phyloP scores from a whole-genome alignment of 2,888 invertebrate genomes.

The Drosophila merina region DNA sequence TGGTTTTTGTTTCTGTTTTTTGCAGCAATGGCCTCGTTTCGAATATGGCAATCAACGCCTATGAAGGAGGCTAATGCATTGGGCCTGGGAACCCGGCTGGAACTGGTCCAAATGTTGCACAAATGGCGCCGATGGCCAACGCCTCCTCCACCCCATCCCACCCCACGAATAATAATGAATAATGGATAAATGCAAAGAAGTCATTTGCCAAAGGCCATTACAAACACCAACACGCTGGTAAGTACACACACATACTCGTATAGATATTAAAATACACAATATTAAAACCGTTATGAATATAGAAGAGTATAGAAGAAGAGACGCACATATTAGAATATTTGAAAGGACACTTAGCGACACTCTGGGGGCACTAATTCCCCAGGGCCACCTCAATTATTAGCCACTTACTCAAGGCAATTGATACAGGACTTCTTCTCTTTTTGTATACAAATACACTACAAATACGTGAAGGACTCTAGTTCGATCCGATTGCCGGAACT shows the following conservation, averaged over 20 bases:
- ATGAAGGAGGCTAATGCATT: not conserved
- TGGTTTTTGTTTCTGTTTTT: not conserved
- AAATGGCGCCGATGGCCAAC: constrained; percentile 21
- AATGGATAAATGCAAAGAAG: constrained; percentile 37
- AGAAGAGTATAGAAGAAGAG: not conserved
- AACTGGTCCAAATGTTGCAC: constrained; percentile 27
- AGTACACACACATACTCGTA: not conserved
- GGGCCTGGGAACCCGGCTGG: constrained; percentile 10
- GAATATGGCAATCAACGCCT: not conserved
- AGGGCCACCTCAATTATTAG: constrained; percentile 9
- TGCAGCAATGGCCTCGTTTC: not conserved
- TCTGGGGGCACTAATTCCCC: not conserved
- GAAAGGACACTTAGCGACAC: constrained; percentile 17
- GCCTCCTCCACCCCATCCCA: too few relatives aligned
- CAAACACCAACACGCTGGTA: constrained; percentile 5
- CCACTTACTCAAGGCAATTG: constrained; percentile 26
- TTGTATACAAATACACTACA: constrained; percentile 6
- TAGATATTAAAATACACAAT: constrained; percentile 6
- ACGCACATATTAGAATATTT: constrained; percentile 12
- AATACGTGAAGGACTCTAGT: not conserved
- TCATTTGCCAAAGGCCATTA: constrained; percentile 35
- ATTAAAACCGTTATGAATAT: not conserved
- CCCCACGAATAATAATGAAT: constrained; percentile 29
- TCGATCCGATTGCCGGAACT: constrained; percentile 30
- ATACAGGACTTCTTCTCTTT: not conserved